Evolutionary conservation across 2,888 invertebrate genomes (phyloP).

Genomic region (Blomia tropicalis): DNA sequence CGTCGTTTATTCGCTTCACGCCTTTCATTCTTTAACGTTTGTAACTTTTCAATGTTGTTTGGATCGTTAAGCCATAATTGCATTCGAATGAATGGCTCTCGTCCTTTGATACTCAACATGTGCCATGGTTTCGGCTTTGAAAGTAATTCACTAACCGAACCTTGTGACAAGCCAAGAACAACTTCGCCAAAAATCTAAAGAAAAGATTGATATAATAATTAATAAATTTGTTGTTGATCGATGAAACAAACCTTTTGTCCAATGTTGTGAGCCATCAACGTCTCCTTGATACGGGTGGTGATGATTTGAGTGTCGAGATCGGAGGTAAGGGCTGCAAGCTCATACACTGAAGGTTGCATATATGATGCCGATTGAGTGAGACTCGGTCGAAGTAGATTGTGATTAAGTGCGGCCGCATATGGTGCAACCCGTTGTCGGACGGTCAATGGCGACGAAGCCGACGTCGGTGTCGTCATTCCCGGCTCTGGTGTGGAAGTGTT

Average conservation of each 20-base stretch:
- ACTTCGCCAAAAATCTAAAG: conserved; percentile 87
- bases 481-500: conserved; percentile 25
- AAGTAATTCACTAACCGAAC: conserved; percentile 86
- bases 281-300: conserved; percentile 91
- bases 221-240: too few species aligned
- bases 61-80: conserved; percentile 91
- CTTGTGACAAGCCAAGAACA: conserved; percentile 85
- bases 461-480: conserved; percentile 1
- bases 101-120: conserved; percentile 91
- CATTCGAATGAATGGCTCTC: conserved; percentile 90
- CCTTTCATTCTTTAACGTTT: conserved; percentile 68
- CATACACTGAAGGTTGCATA: conserved; percentile 56
- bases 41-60: conserved; percentile 79
- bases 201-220: conserved; percentile 24
- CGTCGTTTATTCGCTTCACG: conserved; percentile 61
- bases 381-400: not conserved
- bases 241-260: conserved; percentile 60
- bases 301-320: conserved; percentile 90
- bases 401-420: not conserved
- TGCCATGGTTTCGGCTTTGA: conserved; percentile 99
- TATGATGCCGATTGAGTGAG: conserved; percentile 15
- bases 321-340: conserved; percentile 89
- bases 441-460: not conserved
- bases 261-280: conserved; percentile 84
- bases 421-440: not conserved